Percentiles rank a stretch among this genome's conserved stretches.
These are phyloP conservation scores for Gallinago nigripennis DNA, from an alignment of 2,797 vertebrate species.

Conservation along the genomic window DNA sequence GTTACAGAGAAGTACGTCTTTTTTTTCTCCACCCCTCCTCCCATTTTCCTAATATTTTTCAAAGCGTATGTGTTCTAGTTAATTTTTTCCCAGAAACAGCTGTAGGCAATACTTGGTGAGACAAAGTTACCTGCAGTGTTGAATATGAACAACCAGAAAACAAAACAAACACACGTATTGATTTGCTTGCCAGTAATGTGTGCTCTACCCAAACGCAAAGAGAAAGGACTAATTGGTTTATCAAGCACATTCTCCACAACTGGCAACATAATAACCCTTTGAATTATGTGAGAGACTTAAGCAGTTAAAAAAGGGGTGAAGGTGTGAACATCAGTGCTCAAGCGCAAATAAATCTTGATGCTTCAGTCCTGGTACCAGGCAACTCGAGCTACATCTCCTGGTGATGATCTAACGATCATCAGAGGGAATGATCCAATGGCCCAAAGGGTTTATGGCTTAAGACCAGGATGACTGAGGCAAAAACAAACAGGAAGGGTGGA, in stretches of 20 bases:
- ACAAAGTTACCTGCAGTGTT: background rate
- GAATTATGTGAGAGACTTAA: background rate
- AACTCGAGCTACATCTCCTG: background rate
- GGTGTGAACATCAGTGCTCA: background rate
- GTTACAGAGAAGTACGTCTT: slow-evolving; percentile 64
- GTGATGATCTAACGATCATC: background rate
- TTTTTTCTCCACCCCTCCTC: background rate
- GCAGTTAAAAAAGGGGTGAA: background rate
- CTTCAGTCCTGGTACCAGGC: background rate
- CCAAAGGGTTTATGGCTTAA: background rate
- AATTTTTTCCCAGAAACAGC: background rate
- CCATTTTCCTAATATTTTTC: background rate
- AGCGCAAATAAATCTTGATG: background rate
- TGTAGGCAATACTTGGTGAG: background rate
- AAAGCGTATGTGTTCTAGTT: background rate
- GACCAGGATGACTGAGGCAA: background rate
- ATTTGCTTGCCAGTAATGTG: background rate
- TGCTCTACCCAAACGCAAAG: background rate
- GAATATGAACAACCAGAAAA: background rate
- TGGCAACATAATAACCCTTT: background rate
- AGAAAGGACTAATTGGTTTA: background rate
- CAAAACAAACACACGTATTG: background rate
- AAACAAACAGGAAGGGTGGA: background rate
- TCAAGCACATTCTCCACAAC: background rate
- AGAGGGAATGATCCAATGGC: background rate